Base-by-base conservation (phyloP, 2,113 vertebrate genomes). In the Syngnathoides biaculeatus region DNA sequence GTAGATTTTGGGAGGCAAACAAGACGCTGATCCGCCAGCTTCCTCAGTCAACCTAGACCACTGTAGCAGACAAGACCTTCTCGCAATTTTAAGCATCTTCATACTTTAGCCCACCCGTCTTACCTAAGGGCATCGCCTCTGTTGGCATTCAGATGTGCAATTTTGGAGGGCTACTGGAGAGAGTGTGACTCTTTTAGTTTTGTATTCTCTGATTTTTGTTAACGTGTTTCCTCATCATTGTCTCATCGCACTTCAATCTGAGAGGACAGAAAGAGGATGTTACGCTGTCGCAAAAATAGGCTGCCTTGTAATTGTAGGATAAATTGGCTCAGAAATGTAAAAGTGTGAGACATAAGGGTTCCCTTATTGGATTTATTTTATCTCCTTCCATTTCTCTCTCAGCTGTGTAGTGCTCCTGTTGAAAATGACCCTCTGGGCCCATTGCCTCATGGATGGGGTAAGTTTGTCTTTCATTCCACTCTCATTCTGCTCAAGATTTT, bases 381-480 rank as follows among this genome's bases (percentile, higher is more conserved):
- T 90, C 50, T 91, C 82, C 86, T 84, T 92, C 62, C 93, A 75
- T 92, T 83, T 92, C 68, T 87, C 82, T 67, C 73, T 42, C 82
- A 98, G 96, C 91, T 96, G 1, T 94, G 95, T 0, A 94, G 93
- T 2, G 78, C 92, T 67, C 90, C 92, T 0, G 90, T 92, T 0
- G 96, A 98, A 84, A 98, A 97, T 90, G 97, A 98, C 86, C 96
- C 96, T 64, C 90, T 98, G 20, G 97, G 97, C 65, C 78, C 94
- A 20, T 93, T 98, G 83, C 95, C 96, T 89, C 91, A 94, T 0
- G 97, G 97, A 91, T 98, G 97, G 97, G 97, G 97, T 99, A 92
- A 98, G 97, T 95, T 85, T 8, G 26, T 35, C 35, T 10, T n/a
- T 24, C 35, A 30, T 67, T n/a, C 42, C 71, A 27, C 62, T 8